Percentiles rank a stretch among this genome's conserved stretches.
phyloP scores from a whole-genome alignment of 37 sponge, comb jelly and placozoan species.

The Cladorhizidae sp. region DNA sequence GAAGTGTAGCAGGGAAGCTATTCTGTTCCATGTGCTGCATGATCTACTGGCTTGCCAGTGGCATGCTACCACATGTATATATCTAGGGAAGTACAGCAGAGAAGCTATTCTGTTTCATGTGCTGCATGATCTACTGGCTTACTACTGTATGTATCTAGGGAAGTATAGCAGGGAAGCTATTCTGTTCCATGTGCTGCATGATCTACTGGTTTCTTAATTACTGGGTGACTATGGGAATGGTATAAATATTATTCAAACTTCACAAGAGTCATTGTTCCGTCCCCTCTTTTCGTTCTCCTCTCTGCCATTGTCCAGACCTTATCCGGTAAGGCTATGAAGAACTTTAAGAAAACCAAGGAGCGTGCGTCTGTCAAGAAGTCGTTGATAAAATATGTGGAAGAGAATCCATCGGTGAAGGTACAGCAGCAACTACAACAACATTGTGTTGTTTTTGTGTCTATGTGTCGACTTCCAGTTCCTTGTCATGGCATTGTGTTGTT shows the following conservation, averaged over 20 bases:
- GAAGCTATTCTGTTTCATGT: no score
- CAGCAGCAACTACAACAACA: background rate
- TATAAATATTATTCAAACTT: background rate
- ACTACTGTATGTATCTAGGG: no score
- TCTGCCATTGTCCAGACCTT: conserved; percentile 40
- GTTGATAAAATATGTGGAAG: conserved; percentile 52
- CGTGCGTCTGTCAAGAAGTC: conserved; percentile 53
- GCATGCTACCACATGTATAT: no score
- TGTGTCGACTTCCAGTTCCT: background rate
- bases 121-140: no score
- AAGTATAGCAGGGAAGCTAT: no score
- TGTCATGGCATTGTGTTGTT: background rate
- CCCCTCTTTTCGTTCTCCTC: background rate
- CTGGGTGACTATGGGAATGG: no score
- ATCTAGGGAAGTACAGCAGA: no score
- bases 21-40: no score
- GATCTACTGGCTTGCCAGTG: no score
- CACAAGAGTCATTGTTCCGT: background rate
- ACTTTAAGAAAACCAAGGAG: conserved; percentile 72
- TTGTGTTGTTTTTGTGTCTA: background rate
- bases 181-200: no score
- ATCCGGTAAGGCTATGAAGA: conserved; percentile 66
- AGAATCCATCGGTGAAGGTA: conserved; percentile 65
- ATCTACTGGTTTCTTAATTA: no score
- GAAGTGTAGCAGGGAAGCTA: no score